Conservation (phyloP, 2,888 invertebrate species). For the Apamea anceps region DNA sequence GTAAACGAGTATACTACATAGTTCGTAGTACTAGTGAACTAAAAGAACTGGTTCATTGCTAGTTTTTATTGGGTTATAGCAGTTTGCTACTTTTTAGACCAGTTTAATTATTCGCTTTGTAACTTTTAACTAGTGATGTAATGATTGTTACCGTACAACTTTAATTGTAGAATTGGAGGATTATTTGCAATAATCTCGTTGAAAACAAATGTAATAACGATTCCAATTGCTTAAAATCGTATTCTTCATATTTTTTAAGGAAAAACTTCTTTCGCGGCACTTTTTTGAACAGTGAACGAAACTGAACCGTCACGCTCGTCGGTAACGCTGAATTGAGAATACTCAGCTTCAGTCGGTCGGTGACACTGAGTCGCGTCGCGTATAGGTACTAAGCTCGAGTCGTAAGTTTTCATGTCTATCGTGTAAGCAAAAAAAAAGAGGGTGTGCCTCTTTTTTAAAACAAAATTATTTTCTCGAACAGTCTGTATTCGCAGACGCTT, state of each 20-base stretch:
- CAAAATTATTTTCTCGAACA: not conserved
- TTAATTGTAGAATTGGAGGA: not conserved
- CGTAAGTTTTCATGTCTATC: too few relatives aligned
- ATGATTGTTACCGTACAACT: not conserved
- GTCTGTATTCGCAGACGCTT: constrained; percentile 2
- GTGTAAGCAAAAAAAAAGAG: too few relatives aligned
- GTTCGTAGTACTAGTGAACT: not conserved
- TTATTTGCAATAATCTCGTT: not conserved
- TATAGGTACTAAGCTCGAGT: not conserved
- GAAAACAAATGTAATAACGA: not conserved
- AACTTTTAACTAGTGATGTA: not conserved
- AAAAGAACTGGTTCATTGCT: constrained; percentile 1
- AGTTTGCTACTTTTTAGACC: not conserved
- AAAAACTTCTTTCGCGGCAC: not conserved
- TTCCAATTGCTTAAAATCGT: not conserved
- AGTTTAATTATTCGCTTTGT: not conserved
- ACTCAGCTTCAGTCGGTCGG: not conserved
- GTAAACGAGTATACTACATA: not conserved
- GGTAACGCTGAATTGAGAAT: not conserved
- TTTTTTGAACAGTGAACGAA: not conserved
- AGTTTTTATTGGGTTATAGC: not conserved
- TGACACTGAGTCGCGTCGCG: not conserved
- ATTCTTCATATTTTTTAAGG: not conserved
- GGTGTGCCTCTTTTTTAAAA: not conserved
- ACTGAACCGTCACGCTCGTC: too few relatives aligned